A percentile compares a stretch with the other conserved stretches of the same genome.
These are phyloP conservation scores for Catharus fuscescens DNA, from an alignment of 2,113 vertebrate species.

Conservation along the genomic window DNA sequence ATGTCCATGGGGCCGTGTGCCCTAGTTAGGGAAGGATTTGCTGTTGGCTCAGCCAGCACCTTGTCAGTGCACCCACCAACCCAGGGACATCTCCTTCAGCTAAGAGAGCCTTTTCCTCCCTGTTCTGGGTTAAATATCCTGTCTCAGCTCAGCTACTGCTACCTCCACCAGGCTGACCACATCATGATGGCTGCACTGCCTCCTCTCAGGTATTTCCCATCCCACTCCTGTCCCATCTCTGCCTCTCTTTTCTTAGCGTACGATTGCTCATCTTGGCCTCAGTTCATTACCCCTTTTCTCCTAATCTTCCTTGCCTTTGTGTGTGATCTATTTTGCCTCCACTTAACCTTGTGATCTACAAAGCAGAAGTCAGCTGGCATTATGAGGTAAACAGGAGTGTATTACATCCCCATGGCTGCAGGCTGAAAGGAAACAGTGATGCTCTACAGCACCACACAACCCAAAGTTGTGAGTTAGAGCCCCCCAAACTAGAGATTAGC, in stretches of 20 bases:
- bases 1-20: fast-evolving
- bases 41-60: neutral
- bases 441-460: neutral
- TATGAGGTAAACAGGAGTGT: neutral
- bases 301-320: neutral
- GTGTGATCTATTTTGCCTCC: neutral
- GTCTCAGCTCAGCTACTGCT: neutral
- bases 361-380: neutral
- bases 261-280: neutral
- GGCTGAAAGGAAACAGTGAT: neutral
- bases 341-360: neutral
- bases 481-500: neutral
- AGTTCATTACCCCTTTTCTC: neutral
- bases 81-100: neutral
- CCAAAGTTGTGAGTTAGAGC: neutral
- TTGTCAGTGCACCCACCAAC: fast-evolving
- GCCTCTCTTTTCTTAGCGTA: neutral
- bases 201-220: neutral
- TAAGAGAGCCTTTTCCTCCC: neutral
- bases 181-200: fast-evolving
- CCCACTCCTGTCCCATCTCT: neutral
- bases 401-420: neutral
- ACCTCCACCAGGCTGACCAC: neutral
- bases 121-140: neutral
- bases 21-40: neutral